Evolutionary conservation across 2,888 invertebrate genomes (phyloP), one percentile per base, ranked within the genome.

Genomic region (Athalia circularis): DNA sequence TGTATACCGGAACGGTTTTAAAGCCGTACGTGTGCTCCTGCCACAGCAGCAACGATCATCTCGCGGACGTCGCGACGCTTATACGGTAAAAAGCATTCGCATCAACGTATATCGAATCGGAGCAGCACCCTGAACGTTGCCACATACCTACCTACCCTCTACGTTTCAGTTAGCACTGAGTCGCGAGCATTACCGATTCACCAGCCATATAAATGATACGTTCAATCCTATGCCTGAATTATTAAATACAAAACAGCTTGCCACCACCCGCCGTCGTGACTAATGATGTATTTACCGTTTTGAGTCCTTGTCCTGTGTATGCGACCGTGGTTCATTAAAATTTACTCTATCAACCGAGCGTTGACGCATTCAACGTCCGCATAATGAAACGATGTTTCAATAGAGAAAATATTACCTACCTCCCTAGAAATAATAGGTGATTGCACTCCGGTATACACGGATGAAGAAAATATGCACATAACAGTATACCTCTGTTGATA

Each of bases 261-360:
- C 75, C 50, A 62, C 62, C 75, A 29, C 48, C 80, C 80, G 81
- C 80, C 80, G 80, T 83, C 81, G 83, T 86, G 87, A 86, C 88
- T 89, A 89, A 89, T 88, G 88, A 89, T 84, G 88, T 87, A 88
- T 89, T 88, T 88, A 88, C 86, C 84, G 85, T 83, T 87, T 86
- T 84, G 79, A 82, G 85, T 84, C 80, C 77, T 76, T 77, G 68
- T 68, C 61, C 77, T 45, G 57, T 79, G 80, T 65, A 78, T 80
- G 80, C 82, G 85, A 84, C 29, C 80, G 82, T 82, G 85, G 86
- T 88, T 89, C 89, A 88, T 89, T 89, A 89, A 89, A 89, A 88
- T 89, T 88, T 87, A 86, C 87, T 86, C 87, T 88, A 87, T 87
- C 86, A 87, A 85, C 86, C 80, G 75, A 84, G 84, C 85, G 86